phyloP scores from a whole-genome alignment of 2,888 invertebrate species.

The Salticus scenicus region DNA sequence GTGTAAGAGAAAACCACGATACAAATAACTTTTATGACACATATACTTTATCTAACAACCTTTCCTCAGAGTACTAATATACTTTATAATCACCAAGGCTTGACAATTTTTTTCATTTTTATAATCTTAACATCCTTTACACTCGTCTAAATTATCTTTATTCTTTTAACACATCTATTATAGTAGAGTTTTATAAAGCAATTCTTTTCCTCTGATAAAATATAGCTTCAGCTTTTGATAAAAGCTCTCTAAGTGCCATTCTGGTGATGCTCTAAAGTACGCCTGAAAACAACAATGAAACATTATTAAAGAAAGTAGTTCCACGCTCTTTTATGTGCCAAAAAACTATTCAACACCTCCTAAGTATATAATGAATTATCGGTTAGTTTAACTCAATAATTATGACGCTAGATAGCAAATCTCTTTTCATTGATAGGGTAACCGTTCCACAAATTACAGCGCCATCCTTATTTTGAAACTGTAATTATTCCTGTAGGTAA shows the following conservation, averaged over 20 bases:
- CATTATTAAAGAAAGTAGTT: slow-evolving; percentile 45
- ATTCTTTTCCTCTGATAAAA: not conserved
- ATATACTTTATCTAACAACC: no score
- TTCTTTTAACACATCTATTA: not conserved
- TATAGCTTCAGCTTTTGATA: not conserved
- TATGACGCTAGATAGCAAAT: slow-evolving; percentile 26
- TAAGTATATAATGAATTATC: slow-evolving; percentile 50
- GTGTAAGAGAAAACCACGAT: no score
- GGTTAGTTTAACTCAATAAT: slow-evolving; percentile 66
- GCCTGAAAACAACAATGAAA: slow-evolving; percentile 57
- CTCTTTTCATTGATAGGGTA: slow-evolving; percentile 36
- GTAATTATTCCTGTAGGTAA: slow-evolving; percentile 19
- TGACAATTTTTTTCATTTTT: not conserved
- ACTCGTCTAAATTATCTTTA: not conserved
- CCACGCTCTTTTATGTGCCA: slow-evolving; percentile 25
- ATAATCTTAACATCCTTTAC: not conserved
- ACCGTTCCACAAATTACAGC: slow-evolving; percentile 21
- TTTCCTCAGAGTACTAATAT: not conserved
- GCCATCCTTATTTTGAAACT: slow-evolving; percentile 2
- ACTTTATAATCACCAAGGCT: not conserved
- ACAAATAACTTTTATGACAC: no score
- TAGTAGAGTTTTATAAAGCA: not conserved
- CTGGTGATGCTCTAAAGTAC: slow-evolving; percentile 43
- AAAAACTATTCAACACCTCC: slow-evolving; percentile 30
- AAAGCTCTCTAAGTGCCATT: slow-evolving; percentile 4